phyloP scores from a whole-genome alignment of 1,140 invertebrate genomes.

The Paralvinella palmiformis region DNA sequence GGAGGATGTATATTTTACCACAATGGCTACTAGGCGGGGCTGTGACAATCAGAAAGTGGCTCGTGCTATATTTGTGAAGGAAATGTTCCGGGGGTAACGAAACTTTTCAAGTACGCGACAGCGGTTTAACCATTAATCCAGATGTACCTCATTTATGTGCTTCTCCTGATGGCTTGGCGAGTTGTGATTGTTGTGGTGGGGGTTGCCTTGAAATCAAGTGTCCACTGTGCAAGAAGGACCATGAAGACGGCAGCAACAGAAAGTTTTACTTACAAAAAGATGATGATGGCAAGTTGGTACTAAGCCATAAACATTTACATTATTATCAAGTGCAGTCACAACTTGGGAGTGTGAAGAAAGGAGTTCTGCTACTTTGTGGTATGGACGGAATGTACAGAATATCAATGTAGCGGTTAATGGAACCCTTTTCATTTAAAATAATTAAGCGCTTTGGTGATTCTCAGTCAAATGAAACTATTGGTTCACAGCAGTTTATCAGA shows the following conservation, averaged over 20 bases:
- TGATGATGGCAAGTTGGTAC: background rate
- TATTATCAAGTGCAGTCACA: conserved; percentile 4
- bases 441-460: background rate
- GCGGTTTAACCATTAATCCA: conserved; percentile 23
- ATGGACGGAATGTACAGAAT: background rate
- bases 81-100: conserved; percentile 12
- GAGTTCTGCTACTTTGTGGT: conserved; percentile 1
- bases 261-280: background rate
- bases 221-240: background rate
- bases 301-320: background rate
- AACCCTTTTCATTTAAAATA: too few species aligned
- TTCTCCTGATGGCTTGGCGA: background rate
- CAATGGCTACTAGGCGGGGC: background rate
- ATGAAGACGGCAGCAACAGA: background rate
- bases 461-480: background rate
- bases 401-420: too few species aligned
- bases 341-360: conserved; percentile 2
- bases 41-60: background rate
- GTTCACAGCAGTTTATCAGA: conserved; percentile 2
- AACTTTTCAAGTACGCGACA: conserved; percentile 17
- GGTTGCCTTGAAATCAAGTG: conserved; percentile 10
- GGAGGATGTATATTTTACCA: background rate
- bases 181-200: conserved; percentile 8
- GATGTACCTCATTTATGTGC: conserved; percentile 16
- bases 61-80: background rate